phyloP scores from a whole-genome alignment of 2,113 vertebrate genomes.

The Indri indri region DNA sequence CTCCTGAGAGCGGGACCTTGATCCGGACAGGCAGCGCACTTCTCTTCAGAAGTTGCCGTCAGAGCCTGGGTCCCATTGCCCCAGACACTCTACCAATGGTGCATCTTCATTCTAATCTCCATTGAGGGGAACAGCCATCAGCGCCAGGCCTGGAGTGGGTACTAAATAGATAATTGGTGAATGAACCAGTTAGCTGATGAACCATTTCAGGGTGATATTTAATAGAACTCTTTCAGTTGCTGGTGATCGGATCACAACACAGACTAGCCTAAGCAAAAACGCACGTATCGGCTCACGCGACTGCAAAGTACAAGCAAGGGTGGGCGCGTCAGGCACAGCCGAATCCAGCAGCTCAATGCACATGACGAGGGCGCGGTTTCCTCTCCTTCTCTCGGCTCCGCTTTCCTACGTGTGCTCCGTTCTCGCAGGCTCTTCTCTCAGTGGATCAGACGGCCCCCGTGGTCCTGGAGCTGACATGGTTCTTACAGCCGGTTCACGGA shows the following conservation, averaged over 20 bases:
- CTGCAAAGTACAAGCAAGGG: background rate
- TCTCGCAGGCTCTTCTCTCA: background rate
- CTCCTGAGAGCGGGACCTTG: background rate
- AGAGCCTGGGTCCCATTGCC: background rate
- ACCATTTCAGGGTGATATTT: conserved; percentile 15
- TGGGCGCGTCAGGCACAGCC: background rate
- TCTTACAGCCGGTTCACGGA: background rate
- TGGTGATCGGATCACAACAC: background rate
- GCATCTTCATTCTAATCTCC: background rate
- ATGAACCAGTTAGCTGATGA: conserved; percentile 12
- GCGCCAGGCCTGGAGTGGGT: background rate
- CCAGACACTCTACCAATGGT: background rate
- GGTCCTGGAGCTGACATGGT: background rate
- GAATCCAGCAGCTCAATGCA: background rate
- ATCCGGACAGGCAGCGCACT: background rate
- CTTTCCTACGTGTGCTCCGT: background rate
- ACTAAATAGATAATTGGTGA: background rate
- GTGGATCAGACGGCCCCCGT: background rate
- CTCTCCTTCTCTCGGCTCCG: background rate
- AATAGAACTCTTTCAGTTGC: background rate
- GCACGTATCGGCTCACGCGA: background rate
- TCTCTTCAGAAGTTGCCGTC: background rate
- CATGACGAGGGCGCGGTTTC: background rate
- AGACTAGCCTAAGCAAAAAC: background rate
- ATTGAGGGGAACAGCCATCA: background rate